These are phyloP conservation scores for Sparus aurata DNA, from an alignment of 2,797 vertebrate genomes.

Conservation along the genomic window DNA sequence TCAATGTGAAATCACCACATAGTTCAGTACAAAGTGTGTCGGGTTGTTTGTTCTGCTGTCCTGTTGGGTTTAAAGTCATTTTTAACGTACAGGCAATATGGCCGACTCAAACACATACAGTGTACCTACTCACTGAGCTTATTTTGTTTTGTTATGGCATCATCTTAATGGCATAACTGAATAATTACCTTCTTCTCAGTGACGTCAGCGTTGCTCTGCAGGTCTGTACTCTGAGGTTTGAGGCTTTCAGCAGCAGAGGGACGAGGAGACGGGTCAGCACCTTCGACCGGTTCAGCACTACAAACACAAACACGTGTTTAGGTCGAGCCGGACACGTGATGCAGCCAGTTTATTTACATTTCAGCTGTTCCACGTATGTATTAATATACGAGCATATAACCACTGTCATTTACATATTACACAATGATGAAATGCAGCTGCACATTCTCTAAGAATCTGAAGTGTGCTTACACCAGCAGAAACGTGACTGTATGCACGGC, in stretches of 20 bases:
- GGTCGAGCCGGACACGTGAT: slow-evolving; percentile 6
- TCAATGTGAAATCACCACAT: slow-evolving; percentile 38
- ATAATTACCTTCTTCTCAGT: slow-evolving; percentile 83
- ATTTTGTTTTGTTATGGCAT: background rate
- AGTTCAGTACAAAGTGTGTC: slow-evolving; percentile 4
- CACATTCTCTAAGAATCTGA: slow-evolving; percentile 27
- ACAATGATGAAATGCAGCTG: slow-evolving; percentile 18
- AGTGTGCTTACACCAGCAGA: slow-evolving; percentile 52
- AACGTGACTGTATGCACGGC: slow-evolving; percentile 36
- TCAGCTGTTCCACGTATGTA: background rate
- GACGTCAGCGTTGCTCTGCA: slow-evolving; percentile 68
- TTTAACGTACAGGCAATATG: background rate
- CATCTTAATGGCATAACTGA: background rate
- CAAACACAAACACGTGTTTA: slow-evolving; percentile 38
- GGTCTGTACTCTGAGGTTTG: slow-evolving; percentile 39
- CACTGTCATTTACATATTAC: slow-evolving; percentile 3
- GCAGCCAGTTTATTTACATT: background rate
- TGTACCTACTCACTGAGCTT: background rate
- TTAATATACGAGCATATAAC: background rate
- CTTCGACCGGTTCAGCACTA: slow-evolving; percentile 64
- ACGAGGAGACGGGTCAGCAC: slow-evolving; percentile 43
- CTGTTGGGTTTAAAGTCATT: background rate
- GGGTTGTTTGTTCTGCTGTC: background rate
- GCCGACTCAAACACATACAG: background rate
- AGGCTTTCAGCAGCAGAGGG: slow-evolving; percentile 38